Conservation (phyloP, 2,888 invertebrate species). For the Folsomia manolachei region DNA sequence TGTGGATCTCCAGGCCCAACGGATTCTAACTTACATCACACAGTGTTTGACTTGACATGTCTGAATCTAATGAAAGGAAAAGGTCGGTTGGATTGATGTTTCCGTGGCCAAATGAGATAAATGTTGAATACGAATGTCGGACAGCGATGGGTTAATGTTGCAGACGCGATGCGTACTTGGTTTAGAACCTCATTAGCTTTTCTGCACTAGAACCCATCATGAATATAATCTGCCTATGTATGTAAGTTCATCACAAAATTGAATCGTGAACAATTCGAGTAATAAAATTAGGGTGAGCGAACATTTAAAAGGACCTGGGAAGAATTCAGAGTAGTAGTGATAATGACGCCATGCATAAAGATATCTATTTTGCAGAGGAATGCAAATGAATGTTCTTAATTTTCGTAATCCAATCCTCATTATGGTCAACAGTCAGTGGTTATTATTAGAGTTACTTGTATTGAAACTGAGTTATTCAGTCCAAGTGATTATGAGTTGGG, state of each 20-base stretch:
- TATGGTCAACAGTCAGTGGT: background rate
- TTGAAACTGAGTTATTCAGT: background rate
- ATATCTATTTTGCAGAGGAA: background rate
- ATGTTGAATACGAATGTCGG: too few species aligned
- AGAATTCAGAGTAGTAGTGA: background rate
- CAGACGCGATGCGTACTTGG: background rate
- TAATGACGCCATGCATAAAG: background rate
- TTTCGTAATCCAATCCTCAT: slow-evolving; percentile 17
- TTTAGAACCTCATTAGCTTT: background rate
- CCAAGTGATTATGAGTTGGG: too few species aligned
- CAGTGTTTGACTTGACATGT: background rate
- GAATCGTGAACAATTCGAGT: slow-evolving; percentile 6
- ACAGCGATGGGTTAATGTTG: background rate
- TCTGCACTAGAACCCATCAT: background rate
- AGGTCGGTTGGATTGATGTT: background rate
- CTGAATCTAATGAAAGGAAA: slow-evolving; percentile 1
- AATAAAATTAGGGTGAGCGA: background rate
- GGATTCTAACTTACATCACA: background rate
- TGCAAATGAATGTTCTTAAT: slow-evolving; percentile 10
- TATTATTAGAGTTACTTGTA: background rate
- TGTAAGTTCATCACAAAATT: slow-evolving; percentile 6
- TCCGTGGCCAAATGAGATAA: background rate
- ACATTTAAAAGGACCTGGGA: background rate
- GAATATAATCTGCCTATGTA: too few species aligned
- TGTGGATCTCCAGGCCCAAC: too few species aligned